Base-by-base conservation (phyloP, 2,888 invertebrate species). In the Noctua comes region DNA sequence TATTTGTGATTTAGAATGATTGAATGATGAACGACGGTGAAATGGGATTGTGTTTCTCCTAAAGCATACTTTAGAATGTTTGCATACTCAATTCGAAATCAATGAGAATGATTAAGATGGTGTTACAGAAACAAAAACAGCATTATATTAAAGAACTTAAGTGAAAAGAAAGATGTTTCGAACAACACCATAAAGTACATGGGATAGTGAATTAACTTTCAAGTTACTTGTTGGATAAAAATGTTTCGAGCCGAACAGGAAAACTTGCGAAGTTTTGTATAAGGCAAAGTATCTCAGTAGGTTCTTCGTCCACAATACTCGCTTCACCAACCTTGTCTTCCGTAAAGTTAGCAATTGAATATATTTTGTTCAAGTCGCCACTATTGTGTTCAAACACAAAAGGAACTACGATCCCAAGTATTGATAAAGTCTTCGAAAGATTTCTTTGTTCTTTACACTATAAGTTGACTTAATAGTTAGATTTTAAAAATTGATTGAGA, bases 291-390 rank as follows among this genome's bases (percentile, higher is more conserved):
- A 86, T 86, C 84, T 86, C 74, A 82, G 82, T 86, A 79, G 89
- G 76, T 85, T 87, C 76, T 76, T 77, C 77, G 82, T 79, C 82
- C 84, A 90, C 88, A 90, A 90, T 88, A 74, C 83, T 83, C 85
- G 85, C 85, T 83, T 86, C 91, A 86, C 84, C 76, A 87, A 82
- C 75, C 85, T 81, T 85, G 83, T 84, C 81, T 86, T 83, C 82
- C 86, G 76, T 80, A 85, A 85, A 91, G 83, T 90, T 88, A 82
- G 82, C 84, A 89, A 88, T 90, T 86, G 86, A 90, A 90, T 90
- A 83, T 79, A 90, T 90, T 89, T 87, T 82, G 80, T 85, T 88
- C 73, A 79, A 82, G 85, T 83, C 83, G 43, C 79, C 83, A 82
- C 83, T 86, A 88, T 88, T 88, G 88, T 89, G 73, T 83, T 88